Evolutionary conservation across 2,797 vertebrate species (phyloP).

Genomic region (Diplodus sargus): DNA sequence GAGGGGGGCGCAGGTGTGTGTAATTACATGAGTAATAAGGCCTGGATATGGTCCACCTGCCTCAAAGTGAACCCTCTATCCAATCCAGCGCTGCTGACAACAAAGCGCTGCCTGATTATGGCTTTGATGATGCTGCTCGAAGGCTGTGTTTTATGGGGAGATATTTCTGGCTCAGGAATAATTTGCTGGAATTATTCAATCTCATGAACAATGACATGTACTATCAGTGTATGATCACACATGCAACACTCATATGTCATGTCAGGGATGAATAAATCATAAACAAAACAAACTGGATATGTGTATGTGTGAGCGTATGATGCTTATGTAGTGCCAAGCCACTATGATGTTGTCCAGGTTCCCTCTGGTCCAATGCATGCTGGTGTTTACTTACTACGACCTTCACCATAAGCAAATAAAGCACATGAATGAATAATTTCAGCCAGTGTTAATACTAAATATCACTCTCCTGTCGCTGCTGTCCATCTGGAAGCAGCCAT

Average conservation of each 20-base stretch:
- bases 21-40: conserved; percentile 86
- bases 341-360: conserved; percentile 10
- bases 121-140: conserved; percentile 72
- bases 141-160: conserved; percentile 64
- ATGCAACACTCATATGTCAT: conserved; percentile 22
- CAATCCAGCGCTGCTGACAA: conserved; percentile 68
- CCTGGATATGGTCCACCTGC: conserved; percentile 86
- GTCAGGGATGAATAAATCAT: conserved; percentile 38
- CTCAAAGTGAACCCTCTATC: conserved; percentile 78
- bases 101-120: conserved; percentile 74
- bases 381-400: conserved; percentile 25
- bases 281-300: conserved; percentile 44
- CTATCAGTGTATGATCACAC: conserved; percentile 47
- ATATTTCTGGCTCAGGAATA: conserved; percentile 71
- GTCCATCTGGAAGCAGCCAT: conserved; percentile 69
- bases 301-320: conserved; percentile 10
- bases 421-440: conserved; percentile 49
- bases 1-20: conserved; percentile 84
- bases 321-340: conserved; percentile 1
- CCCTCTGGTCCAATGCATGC: neutral
- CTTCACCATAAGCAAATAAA: conserved; percentile 41
- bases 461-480: conserved; percentile 56
- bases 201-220: conserved; percentile 57
- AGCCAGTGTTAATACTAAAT: conserved; percentile 39
- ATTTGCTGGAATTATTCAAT: conserved; percentile 74